A percentile compares a stretch with the other conserved stretches of the same genome.
Evolutionary conservation across 2,888 invertebrate species (phyloP).

Genomic region (Diplolepis rosae): DNA sequence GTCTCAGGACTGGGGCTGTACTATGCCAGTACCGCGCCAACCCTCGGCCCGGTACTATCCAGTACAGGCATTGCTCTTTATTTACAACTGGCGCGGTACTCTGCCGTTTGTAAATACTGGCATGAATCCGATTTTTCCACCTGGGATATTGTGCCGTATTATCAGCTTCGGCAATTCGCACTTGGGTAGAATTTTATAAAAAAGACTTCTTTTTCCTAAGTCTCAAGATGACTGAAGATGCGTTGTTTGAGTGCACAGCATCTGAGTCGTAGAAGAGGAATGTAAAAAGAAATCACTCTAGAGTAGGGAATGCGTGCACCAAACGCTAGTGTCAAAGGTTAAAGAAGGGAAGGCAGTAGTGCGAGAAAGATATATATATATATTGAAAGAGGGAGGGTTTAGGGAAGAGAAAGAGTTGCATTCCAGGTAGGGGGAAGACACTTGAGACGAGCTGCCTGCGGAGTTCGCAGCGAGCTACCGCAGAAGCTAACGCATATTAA

Average conservation of each 20-base stretch:
- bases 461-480: constrained; percentile 44
- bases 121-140: no score
- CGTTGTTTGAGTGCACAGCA: not conserved
- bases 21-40: no score
- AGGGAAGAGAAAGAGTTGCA: constrained; percentile 44
- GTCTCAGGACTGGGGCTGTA: no score
- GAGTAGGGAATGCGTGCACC: constrained; percentile 47
- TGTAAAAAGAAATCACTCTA: constrained; percentile 42
- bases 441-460: constrained; percentile 47
- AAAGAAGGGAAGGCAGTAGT: constrained; percentile 64
- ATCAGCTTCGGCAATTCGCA: no score
- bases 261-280: constrained; percentile 24
- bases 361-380: constrained; percentile 38
- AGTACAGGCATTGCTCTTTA: no score
- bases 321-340: constrained; percentile 61
- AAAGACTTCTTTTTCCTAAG: not conserved
- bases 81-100: no score
- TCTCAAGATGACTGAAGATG: not conserved
- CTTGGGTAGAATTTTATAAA: no score
- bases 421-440: constrained; percentile 45
- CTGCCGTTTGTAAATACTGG: no score
- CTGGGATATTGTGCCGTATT: no score
- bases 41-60: no score
- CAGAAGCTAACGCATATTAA: constrained; percentile 48
- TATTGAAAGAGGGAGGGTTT: constrained; percentile 31